Percentiles rank a stretch among this genome's conserved stretches.
Conservation (phyloP, 2,797 vertebrate species). For the Phrynocephalus vlangalii region DNA sequence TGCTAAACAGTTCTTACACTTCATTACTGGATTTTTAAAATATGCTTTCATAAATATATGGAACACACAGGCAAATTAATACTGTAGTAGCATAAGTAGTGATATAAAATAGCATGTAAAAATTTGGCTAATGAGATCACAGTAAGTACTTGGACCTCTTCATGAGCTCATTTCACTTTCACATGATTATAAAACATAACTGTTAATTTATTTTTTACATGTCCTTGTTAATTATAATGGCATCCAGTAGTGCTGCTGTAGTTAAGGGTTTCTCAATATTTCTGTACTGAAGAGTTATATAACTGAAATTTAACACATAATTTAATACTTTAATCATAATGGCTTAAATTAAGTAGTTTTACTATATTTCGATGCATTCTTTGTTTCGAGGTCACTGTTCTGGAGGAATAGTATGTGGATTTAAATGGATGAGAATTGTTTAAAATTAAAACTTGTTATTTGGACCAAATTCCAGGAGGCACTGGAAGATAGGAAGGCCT, state of each 20-base stretch:
- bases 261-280: constrained; percentile 41
- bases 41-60: not conserved
- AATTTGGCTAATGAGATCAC: constrained; percentile 48
- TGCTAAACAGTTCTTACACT: not conserved
- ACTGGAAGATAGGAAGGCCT: no score
- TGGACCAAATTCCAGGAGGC: no score
- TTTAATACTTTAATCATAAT: constrained; percentile 34
- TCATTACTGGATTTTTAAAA: constrained; percentile 30
- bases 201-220: constrained; percentile 61
- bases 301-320: constrained; percentile 30
- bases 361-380: constrained; percentile 21
- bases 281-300: constrained; percentile 32
- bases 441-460: not conserved
- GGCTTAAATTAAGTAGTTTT: constrained; percentile 24
- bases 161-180: constrained; percentile 56
- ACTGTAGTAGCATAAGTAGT: constrained; percentile 23
- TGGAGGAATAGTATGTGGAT: constrained; percentile 14
- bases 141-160: constrained; percentile 54
- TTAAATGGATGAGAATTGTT: constrained; percentile 20
- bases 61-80: constrained; percentile 35
- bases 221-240: constrained; percentile 64
- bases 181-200: constrained; percentile 56
- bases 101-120: constrained; percentile 45
- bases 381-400: not conserved
- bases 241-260: constrained; percentile 34